A percentile compares a stretch with the other conserved stretches of the same genome.
Evolutionary conservation across 2,888 invertebrate genomes (phyloP).

Genomic region (Cheilosia vernalis): DNA sequence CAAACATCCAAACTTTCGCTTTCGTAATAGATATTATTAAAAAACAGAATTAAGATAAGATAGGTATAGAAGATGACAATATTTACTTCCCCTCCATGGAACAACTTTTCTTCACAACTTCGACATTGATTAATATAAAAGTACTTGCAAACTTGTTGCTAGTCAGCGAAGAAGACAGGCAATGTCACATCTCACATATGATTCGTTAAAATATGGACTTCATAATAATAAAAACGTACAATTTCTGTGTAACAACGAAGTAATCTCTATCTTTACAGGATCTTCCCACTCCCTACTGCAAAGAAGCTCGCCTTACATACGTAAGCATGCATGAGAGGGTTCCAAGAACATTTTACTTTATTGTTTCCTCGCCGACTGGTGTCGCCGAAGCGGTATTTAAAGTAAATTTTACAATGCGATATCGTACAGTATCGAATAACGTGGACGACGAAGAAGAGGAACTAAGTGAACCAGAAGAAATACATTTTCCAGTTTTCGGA

Average conservation of each 20-base stretch:
- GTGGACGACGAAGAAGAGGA: conserved; percentile 83
- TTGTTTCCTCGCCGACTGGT: conserved; percentile 83
- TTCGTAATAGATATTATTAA: too few relatives aligned
- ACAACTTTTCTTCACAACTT: too few relatives aligned
- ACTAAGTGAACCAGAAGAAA: conserved; percentile 83
- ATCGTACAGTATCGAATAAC: conserved; percentile 82
- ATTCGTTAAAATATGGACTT: not conserved
- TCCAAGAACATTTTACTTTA: conserved; percentile 83
- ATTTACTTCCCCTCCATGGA: too few relatives aligned
- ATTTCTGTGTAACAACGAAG: not conserved
- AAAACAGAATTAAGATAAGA: too few relatives aligned
- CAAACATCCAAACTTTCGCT: too few relatives aligned
- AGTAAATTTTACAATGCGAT: conserved; percentile 83
- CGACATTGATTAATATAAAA: too few relatives aligned
- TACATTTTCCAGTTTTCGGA: conserved; percentile 83
- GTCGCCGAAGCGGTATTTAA: conserved; percentile 83
- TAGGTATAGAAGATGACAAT: too few relatives aligned
- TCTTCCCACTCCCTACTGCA: conserved; percentile 83
- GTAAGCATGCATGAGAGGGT: conserved; percentile 84
- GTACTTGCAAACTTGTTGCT: too few relatives aligned
- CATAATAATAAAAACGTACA: too few relatives aligned
- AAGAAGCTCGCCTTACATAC: conserved; percentile 83
- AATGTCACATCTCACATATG: too few relatives aligned
- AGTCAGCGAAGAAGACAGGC: too few relatives aligned
- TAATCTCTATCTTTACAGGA: conserved; percentile 78